A percentile compares a stretch with the other conserved stretches of the same genome.
Conservation (phyloP, 2,888 invertebrate species). For the Scaptomyza cyrtandrae region DNA sequence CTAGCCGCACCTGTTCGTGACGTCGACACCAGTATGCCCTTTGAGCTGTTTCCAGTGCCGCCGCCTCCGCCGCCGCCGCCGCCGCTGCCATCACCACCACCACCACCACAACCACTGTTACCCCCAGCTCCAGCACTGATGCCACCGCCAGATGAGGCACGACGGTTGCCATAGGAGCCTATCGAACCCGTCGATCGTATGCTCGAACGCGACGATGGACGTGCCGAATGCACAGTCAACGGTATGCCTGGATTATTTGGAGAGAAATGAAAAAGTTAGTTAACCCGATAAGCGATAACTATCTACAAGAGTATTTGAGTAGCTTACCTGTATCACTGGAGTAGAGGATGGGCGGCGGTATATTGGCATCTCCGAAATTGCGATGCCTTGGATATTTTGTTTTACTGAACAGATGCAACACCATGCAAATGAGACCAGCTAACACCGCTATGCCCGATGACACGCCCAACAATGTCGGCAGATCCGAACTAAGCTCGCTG, state of each 20-base stretch:
- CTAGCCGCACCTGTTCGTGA: constrained; percentile 97
- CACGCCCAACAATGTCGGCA: constrained; percentile 94
- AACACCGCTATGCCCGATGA: constrained; percentile 93
- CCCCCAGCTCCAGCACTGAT: constrained; percentile 81
- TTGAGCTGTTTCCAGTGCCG: constrained; percentile 85
- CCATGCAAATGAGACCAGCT: constrained; percentile 94
- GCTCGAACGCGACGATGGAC: constrained; percentile 87
- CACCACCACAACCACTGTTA: constrained; percentile 84
- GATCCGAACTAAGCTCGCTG: constrained; percentile 92
- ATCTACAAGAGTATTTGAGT: not conserved
- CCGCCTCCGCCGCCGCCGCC: constrained; percentile 85
- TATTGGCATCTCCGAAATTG: constrained; percentile 92
- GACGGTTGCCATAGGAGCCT: constrained; percentile 85
- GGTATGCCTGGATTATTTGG: constrained; percentile 85
- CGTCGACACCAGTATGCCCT: constrained; percentile 90
- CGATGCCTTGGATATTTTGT: constrained; percentile 88
- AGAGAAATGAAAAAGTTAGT: not conserved
- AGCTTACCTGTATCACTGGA: constrained; percentile 92
- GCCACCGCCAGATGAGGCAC: constrained; percentile 85
- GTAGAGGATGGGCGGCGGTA: constrained; percentile 93
- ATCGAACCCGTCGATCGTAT: constrained; percentile 87
- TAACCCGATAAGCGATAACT: too few species aligned
- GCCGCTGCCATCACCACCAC: constrained; percentile 79
- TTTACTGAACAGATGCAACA: constrained; percentile 91
- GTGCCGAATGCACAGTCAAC: constrained; percentile 87